phyloP scores from a whole-genome alignment of 2,797 vertebrate genomes.

The Crenichthys baileyi region DNA sequence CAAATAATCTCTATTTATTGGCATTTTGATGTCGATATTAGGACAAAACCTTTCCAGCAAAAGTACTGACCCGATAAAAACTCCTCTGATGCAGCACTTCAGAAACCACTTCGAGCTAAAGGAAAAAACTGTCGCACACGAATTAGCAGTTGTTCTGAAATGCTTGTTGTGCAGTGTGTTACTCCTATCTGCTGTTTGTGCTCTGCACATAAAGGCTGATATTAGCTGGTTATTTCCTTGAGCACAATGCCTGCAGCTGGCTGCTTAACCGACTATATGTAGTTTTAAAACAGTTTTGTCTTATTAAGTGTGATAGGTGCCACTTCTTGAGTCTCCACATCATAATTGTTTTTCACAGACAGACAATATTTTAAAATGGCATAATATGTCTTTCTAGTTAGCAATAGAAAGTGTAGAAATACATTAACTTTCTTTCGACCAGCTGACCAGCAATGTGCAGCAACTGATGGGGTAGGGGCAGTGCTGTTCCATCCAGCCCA shows the following conservation, averaged over 20 bases:
- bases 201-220: too few relatives aligned
- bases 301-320: not conserved
- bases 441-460: not conserved
- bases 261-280: not conserved
- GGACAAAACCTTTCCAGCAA: not conserved
- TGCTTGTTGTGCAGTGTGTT: not conserved
- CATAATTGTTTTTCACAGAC: not conserved
- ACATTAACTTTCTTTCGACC: not conserved
- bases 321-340: not conserved
- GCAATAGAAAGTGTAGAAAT: not conserved
- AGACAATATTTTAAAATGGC: not conserved
- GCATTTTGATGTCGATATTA: not conserved
- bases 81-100: not conserved
- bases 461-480: not conserved
- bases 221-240: not conserved
- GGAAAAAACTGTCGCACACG: not conserved
- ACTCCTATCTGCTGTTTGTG: not conserved
- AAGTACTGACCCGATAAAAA: not conserved
- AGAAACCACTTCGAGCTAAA: not conserved
- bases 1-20: not conserved
- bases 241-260: not conserved
- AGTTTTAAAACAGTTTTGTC: not conserved
- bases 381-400: not conserved
- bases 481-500: not conserved
- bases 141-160: not conserved